Percentiles rank a stretch among this genome's conserved stretches.
Conservation (phyloP, 2,797 vertebrate species). For the Australoheros facetus region DNA sequence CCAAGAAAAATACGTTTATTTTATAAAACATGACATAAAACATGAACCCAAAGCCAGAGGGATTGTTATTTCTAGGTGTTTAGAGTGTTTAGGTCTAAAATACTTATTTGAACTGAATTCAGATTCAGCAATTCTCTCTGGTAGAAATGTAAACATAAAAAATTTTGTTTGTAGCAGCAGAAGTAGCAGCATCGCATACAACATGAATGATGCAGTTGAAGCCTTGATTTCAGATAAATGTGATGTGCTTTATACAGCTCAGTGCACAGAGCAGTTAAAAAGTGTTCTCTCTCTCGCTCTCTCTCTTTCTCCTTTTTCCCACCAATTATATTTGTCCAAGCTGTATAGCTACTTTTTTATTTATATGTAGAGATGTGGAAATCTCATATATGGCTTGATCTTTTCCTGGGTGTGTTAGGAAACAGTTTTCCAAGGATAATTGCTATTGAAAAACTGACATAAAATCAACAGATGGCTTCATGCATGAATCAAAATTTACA, state of each 20-base stretch:
- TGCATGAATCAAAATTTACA: slow-evolving; percentile 38
- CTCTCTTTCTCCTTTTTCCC: not conserved
- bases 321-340: slow-evolving; percentile 1
- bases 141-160: not conserved
- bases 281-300: not conserved
- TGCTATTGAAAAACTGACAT: slow-evolving; percentile 13
- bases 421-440: slow-evolving; percentile 15
- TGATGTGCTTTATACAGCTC: not conserved
- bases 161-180: not conserved
- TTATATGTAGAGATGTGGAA: slow-evolving; percentile 11
- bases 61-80: not conserved
- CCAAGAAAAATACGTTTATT: not conserved
- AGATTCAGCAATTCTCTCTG: not conserved
- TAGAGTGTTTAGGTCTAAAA: not conserved
- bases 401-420: slow-evolving; percentile 5
- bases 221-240: slow-evolving; percentile 7
- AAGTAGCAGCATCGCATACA: not conserved
- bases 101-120: not conserved
- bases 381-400: slow-evolving; percentile 7
- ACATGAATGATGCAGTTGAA: not conserved
- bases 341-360: not conserved
- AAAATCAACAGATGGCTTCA: slow-evolving; percentile 33
- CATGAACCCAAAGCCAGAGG: not conserved
- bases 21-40: slow-evolving; percentile 5
- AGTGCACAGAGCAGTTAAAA: not conserved